A percentile compares a stretch with the other conserved stretches of the same genome.
phyloP scores from a whole-genome alignment of 2,888 invertebrate genomes.

The Cheilosia vernalis region DNA sequence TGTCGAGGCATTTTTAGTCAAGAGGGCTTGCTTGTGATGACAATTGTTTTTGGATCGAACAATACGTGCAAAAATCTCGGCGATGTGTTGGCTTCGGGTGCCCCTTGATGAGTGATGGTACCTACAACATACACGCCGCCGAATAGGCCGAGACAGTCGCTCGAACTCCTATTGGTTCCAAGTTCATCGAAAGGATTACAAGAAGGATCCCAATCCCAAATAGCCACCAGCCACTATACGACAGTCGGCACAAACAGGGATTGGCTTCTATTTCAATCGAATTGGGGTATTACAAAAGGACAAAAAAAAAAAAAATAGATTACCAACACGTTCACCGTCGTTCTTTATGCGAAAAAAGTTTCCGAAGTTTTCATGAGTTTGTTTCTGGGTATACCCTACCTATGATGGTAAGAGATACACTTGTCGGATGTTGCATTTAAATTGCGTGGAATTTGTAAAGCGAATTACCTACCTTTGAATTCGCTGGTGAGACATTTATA shows the following conservation, averaged over 20 bases:
- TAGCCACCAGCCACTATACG: background rate
- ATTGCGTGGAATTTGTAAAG: too few relatives aligned
- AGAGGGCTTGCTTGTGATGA: constrained; percentile 66
- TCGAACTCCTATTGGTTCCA: constrained; percentile 44
- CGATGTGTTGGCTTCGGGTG: constrained; percentile 49
- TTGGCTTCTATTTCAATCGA: constrained; percentile 30
- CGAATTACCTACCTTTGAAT: too few relatives aligned
- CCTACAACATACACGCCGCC: constrained; percentile 38
- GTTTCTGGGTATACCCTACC: too few relatives aligned
- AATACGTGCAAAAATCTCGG: constrained; percentile 63
- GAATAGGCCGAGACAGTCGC: constrained; percentile 35
- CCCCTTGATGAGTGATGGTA: constrained; percentile 49
- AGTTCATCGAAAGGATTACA: constrained; percentile 40
- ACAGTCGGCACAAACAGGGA: background rate
- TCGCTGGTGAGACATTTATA: too few relatives aligned
- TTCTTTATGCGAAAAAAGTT: too few relatives aligned
- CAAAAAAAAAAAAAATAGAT: background rate
- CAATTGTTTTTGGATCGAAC: constrained; percentile 70
- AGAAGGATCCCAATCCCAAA: constrained; percentile 27
- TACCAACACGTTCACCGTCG: background rate
- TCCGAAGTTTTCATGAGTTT: too few relatives aligned
- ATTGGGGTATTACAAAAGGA: background rate
- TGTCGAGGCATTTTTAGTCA: constrained; percentile 70
- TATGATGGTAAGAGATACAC: too few relatives aligned
- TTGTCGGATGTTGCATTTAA: too few relatives aligned